Percentiles rank a stretch among this genome's conserved stretches.
Evolutionary conservation across 2,113 vertebrate species (phyloP).

Genomic region (Lycaon pictus): DNA sequence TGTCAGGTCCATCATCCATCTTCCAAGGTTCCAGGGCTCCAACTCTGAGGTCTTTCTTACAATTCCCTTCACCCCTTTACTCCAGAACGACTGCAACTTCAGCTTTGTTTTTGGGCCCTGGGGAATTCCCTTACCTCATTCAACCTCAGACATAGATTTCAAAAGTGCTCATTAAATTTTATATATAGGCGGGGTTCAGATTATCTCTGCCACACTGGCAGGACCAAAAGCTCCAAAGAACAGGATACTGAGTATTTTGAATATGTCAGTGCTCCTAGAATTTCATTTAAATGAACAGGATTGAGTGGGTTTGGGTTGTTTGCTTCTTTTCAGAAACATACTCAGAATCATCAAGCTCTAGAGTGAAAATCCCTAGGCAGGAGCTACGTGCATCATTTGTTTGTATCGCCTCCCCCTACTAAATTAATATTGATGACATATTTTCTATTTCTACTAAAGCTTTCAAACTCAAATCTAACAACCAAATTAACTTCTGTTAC

Average conservation of each 20-base stretch:
- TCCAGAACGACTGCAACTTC: background rate
- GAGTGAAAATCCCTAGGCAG: background rate
- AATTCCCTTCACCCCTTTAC: background rate
- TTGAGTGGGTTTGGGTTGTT: background rate
- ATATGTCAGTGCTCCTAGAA: background rate
- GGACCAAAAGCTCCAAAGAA: background rate
- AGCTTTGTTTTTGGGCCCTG: background rate
- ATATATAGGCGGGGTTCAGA: background rate
- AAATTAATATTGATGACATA: background rate
- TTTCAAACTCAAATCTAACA: background rate
- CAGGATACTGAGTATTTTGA: background rate
- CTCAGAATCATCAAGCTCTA: background rate
- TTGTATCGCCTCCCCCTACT: background rate
- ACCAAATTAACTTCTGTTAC: background rate
- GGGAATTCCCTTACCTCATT: background rate
- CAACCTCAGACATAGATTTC: background rate
- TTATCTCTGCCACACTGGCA: background rate
- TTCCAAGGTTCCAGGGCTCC: background rate
- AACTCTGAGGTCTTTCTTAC: background rate
- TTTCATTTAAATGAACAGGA: background rate
- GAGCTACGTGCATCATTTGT: background rate
- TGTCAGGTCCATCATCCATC: background rate
- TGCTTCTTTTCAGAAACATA: slow-evolving; percentile 32
- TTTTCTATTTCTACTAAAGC: slow-evolving; percentile 14
- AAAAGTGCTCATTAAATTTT: slow-evolving; percentile 3